Evolutionary conservation across 2,113 vertebrate genomes (phyloP), one percentile per base, ranked within the genome.

Genomic region (Equus quagga): DNA sequence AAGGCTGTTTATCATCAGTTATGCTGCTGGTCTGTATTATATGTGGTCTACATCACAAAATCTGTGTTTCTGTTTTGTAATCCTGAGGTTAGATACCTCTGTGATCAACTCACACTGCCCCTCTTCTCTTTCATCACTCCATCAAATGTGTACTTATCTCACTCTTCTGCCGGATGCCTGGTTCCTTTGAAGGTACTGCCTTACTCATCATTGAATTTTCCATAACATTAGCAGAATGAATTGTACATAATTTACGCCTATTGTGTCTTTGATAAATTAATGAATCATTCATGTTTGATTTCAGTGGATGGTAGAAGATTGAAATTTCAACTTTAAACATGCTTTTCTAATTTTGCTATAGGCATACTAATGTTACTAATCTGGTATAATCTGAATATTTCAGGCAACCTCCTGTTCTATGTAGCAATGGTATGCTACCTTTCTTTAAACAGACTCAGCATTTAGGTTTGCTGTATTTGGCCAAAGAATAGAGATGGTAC

Each of bases 311-410:
- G 46, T 3, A 49, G 28, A 31, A 93, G 15, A 75, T 33, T 58
- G 3, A 78, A n/a, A 60, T 94, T 93, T 96, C 17, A 64, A 31
- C 89, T 95, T 96, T 62, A 54, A 60, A n/a, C 1, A 31, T 46
- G 13, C 13, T 14, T 90, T 88, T 91, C 0, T 92, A 17, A 28
- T 51, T 94, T 92, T 94, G 14, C 31, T 88, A n/a, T 28, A 41
- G 44, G 24, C 2, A 49, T 70, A 5, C 5, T 91, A 51, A 67
- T 17, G 23, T 58, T 89, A 44, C 31, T 79, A 64, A 41, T 23
- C 54, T 64, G 10, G 18, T 11, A 26, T 36, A 60, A 6, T 4
- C 26, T 54, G 23, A 94, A 64, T 56, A 65, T 11, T 31, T 73
- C 33, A 58, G 28, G 6, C 2, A 54, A 86, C 6, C 65, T 69